A percentile compares a stretch with the other conserved stretches of the same genome.
Conservation (phyloP, 2,113 vertebrate genomes). For the Cyanocitta stelleri region DNA sequence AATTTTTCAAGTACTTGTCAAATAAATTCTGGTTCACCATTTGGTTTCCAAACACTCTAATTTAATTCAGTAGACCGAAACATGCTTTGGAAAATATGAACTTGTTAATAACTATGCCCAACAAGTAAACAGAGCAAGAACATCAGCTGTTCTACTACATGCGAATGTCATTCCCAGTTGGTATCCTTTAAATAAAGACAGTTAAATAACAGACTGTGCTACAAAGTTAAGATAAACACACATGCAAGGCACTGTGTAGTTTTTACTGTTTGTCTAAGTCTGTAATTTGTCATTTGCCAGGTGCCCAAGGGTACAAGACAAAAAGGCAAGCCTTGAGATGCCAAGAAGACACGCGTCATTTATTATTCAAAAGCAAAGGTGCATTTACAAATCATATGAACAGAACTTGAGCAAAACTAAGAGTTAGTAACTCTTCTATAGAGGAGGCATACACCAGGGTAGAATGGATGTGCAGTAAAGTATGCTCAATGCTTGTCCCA, state of each 20-base stretch:
- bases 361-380: conserved; percentile 10
- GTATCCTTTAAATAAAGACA: background rate
- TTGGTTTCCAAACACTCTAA: background rate
- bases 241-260: background rate
- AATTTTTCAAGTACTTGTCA: background rate
- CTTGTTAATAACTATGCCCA: background rate
- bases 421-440: background rate
- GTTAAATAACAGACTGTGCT: background rate
- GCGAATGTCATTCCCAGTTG: background rate
- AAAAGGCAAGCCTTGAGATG: conserved; percentile 1
- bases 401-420: background rate
- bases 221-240: conserved; percentile 9
- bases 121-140: background rate
- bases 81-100: conserved; percentile 14
- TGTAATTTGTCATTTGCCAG: background rate
- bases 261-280: conserved; percentile 8
- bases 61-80: background rate
- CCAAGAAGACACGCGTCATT: background rate
- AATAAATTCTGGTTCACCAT: background rate
- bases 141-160: background rate
- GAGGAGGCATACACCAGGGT: background rate
- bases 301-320: background rate
- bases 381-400: background rate
- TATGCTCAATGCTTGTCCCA: fast-evolving
- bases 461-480: background rate